Percentiles rank a stretch among this genome's conserved stretches.
Evolutionary conservation across 2,113 vertebrate genomes (phyloP).

Genomic region (Acanthisitta chloris): DNA sequence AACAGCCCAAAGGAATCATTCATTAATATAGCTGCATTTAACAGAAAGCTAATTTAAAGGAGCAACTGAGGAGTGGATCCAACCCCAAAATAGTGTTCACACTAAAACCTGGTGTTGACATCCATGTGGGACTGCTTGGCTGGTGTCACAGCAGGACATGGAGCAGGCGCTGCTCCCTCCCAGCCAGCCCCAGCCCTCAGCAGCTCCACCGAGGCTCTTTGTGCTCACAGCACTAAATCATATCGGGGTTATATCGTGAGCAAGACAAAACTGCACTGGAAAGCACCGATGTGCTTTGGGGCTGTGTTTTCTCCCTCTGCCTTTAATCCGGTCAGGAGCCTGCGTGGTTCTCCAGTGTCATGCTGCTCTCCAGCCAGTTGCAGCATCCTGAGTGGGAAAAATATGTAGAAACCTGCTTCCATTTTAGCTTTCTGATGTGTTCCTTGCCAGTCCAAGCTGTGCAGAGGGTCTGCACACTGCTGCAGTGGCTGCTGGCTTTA

Average conservation of each 20-base stretch:
- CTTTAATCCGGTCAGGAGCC: neutral
- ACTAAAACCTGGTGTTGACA: rapidly evolving
- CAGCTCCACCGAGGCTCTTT: neutral
- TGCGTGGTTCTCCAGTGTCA: neutral
- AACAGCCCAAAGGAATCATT: neutral
- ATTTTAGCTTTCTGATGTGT: neutral
- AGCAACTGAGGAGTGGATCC: neutral
- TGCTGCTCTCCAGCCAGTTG: neutral
- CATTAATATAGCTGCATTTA: neutral
- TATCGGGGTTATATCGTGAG: neutral
- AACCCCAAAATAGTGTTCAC: rapidly evolving
- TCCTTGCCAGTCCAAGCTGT: neutral
- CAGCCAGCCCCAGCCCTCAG: neutral
- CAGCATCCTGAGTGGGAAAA: neutral
- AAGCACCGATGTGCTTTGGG: neutral
- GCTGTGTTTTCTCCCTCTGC: neutral
- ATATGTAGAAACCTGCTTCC: neutral
- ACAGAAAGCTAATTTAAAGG: neutral
- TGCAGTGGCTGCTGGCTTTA: neutral
- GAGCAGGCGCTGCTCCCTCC: neutral
- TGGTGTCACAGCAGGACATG: rapidly evolving
- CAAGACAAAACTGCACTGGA: neutral
- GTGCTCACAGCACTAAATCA: neutral
- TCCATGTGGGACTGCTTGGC: rapidly evolving
- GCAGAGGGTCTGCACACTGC: neutral